phyloP scores from a whole-genome alignment of 2,113 vertebrate species.

The Egretta garzetta region DNA sequence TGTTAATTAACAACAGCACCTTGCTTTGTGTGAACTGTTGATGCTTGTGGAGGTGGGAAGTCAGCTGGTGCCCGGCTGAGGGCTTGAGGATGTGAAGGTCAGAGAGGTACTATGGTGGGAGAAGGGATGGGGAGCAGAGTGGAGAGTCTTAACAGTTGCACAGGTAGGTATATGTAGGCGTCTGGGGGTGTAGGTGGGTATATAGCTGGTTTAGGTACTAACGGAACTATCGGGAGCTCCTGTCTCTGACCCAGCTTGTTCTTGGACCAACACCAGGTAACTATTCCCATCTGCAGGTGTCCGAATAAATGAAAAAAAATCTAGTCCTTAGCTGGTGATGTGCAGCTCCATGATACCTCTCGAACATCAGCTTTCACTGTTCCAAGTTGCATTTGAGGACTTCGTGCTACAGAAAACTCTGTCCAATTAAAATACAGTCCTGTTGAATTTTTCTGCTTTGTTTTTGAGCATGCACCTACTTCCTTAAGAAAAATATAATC shows the following conservation, averaged over 20 bases:
- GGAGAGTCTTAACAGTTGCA: not conserved
- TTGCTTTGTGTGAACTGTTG: not conserved
- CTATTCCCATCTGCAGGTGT: not conserved
- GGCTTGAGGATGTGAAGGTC: not conserved
- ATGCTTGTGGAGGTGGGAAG: not conserved
- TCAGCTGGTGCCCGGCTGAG: not conserved
- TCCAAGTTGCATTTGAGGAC: fast-evolving
- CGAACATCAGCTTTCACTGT: not conserved
- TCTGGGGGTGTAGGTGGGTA: not conserved
- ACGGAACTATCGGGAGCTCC: not conserved
- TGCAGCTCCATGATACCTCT: not conserved
- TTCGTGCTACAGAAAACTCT: not conserved
- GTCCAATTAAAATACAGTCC: not conserved
- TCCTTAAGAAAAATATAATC: not conserved
- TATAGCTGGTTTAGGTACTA: not conserved
- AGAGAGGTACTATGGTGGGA: not conserved
- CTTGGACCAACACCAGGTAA: not conserved
- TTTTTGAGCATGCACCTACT: not conserved
- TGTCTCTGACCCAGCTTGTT: not conserved
- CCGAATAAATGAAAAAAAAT: not conserved
- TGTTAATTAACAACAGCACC: not conserved
- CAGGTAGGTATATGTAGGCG: fast-evolving
- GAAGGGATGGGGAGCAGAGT: too few species aligned
- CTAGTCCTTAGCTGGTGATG: not conserved
- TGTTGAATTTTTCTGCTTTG: not conserved